These are phyloP conservation scores for Pocillopora damicornis DNA, from an alignment of 64 coral and sea anemone species.

Conservation along the genomic window DNA sequence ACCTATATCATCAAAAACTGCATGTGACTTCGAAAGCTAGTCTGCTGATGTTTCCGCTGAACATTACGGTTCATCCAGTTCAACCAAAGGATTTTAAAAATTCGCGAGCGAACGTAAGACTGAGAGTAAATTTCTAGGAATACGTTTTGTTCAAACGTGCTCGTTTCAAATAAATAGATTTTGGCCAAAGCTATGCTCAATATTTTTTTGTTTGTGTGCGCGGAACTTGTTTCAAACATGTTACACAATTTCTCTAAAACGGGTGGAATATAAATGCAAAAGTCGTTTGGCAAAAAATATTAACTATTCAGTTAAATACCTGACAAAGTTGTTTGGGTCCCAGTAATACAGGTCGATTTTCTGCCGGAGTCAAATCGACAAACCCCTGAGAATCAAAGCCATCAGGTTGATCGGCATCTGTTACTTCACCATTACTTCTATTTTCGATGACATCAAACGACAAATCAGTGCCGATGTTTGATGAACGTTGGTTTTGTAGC, in stretches of 20 bases:
- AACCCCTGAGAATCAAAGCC: conserved; percentile 82
- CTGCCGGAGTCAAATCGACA: conserved; percentile 55
- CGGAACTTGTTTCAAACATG: not conserved
- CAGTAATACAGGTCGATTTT: conserved; percentile 53
- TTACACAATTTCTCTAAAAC: not conserved
- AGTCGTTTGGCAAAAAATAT: not conserved
- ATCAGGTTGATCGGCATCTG: conserved; percentile 41
- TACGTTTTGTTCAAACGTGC: too few relatives aligned
- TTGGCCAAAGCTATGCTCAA: too few relatives aligned
- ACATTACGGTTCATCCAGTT: too few relatives aligned
- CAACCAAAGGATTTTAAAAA: too few relatives aligned
- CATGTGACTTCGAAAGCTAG: too few relatives aligned
- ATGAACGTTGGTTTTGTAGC: conserved; percentile 6
- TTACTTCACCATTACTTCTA: not conserved
- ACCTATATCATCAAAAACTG: too few relatives aligned
- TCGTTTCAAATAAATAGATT: too few relatives aligned
- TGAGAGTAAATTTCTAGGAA: too few relatives aligned
- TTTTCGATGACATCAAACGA: not conserved
- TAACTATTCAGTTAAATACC: conserved; percentile 18
- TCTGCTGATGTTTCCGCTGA: too few relatives aligned
- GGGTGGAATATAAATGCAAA: not conserved
- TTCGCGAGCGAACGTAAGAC: too few relatives aligned
- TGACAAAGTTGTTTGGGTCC: conserved; percentile 77
- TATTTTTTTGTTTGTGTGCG: too few relatives aligned
- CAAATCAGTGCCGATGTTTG: not conserved